Base-by-base conservation (phyloP, 2,888 invertebrate genomes). In the Rhyacophila evoluta region DNA sequence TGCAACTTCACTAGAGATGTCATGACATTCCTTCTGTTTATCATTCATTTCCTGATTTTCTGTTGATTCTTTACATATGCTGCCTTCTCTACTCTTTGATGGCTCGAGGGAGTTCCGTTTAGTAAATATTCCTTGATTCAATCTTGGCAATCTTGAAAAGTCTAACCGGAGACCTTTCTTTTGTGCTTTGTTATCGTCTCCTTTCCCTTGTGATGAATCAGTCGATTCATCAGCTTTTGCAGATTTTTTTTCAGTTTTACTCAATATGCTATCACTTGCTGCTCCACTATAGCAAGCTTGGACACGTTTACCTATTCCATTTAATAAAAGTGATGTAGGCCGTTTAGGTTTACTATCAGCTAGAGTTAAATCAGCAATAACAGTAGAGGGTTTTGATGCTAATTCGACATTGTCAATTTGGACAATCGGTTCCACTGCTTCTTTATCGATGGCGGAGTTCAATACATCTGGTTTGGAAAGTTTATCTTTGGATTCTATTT, bases 401-500 rank as follows among this genome's bases (percentile, higher is more conserved):
- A 12, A 28, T 55, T 74, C 88, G 81, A 85, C 85, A n/a, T n/a
- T n/a, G n/a, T n/a, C n/a, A n/a, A n/a, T n/a, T n/a, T n/a, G n/a
- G n/a, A n/a, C n/a, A n/a, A n/a, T n/a, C n/a, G n/a, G n/a, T n/a
- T n/a, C n/a, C n/a, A n/a, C n/a, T 70, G 28, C 68, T 79, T 78
- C 78, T 85, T 84, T 36, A 81, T 83, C 37, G 83, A 83, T 81
- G 8, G 2, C 25, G 6, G 55, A 25, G 19, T 55, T 55, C 85
- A 84, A 5, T 80, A 67, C 73, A 36, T 75, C 29, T 12, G 12
- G 67, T 38, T 41, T 12, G 10, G 33, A 71, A 72, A 78, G 86
- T 86, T 79, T 88, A 79, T 89, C 88, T 83, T 92, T 90, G 73
- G 93, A 91, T 86, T 94, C 92, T 85, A 92, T 92, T 86, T 93